phyloP scores from a whole-genome alignment of 2,797 vertebrate species.

The Intellagama lesueurii region DNA sequence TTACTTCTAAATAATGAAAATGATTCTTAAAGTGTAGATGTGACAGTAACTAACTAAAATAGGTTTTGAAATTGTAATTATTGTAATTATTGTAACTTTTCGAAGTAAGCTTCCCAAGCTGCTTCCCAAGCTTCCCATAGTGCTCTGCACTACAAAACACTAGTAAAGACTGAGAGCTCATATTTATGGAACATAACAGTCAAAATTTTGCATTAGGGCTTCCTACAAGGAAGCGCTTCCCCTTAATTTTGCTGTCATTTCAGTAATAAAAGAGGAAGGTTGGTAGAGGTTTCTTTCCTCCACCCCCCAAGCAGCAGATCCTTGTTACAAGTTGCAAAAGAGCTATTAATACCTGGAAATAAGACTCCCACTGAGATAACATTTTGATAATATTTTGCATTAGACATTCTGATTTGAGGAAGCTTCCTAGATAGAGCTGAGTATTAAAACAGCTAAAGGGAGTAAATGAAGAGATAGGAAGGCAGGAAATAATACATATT shows the following conservation, averaged over 20 bases:
- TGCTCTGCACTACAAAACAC: neutral
- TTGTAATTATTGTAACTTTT: neutral
- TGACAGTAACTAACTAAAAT: too few relatives aligned
- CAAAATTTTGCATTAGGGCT: neutral
- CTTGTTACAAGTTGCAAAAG: slow-evolving; percentile 5
- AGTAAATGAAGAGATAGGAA: neutral
- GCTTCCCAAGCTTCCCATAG: neutral
- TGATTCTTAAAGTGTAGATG: too few relatives aligned
- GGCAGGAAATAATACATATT: neutral
- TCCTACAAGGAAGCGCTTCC: neutral
- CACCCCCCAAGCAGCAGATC: neutral
- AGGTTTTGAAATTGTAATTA: too few relatives aligned
- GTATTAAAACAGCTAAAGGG: neutral
- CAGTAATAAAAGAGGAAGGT: slow-evolving; percentile 18
- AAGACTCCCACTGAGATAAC: slow-evolving; percentile 17
- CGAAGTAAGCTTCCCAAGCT: neutral
- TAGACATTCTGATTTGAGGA: slow-evolving; percentile 14
- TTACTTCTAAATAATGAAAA: too few relatives aligned
- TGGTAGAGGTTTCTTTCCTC: neutral
- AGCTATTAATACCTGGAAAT: slow-evolving; percentile 31
- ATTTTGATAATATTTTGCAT: slow-evolving; percentile 35
- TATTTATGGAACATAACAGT: neutral
- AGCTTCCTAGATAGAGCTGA: slow-evolving; percentile 12
- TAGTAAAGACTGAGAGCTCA: neutral
- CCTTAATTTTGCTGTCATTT: neutral